Conservation (phyloP, 2,888 invertebrate genomes). For the Xestia sexstrigata region DNA sequence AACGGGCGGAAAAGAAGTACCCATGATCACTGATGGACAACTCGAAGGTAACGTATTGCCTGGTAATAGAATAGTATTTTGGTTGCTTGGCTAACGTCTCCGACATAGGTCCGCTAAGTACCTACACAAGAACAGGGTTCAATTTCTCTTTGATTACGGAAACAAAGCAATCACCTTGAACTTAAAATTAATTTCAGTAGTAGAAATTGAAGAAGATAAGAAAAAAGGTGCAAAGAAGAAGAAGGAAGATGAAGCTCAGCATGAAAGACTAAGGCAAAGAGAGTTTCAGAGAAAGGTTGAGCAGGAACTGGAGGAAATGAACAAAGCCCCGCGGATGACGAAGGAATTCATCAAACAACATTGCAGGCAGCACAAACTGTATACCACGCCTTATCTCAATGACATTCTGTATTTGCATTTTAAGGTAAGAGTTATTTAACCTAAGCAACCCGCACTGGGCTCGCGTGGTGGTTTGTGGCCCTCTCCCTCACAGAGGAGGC, state of each 20-base stretch:
- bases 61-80: not conserved
- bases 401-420: slow-evolving; percentile 98
- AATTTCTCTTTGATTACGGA: not conserved
- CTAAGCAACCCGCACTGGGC: not conserved
- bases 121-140: not conserved
- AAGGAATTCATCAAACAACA: slow-evolving; percentile 94
- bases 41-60: slow-evolving; percentile 33
- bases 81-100: not conserved
- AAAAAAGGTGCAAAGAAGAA: slow-evolving; percentile 70
- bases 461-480: not conserved
- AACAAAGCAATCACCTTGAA: not conserved
- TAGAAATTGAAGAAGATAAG: slow-evolving; percentile 57
- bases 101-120: not conserved
- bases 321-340: slow-evolving; percentile 92
- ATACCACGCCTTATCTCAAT: slow-evolving; percentile 96
- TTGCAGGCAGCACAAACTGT: slow-evolving; percentile 96
- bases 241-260: slow-evolving; percentile 74
- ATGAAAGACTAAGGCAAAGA: slow-evolving; percentile 75
- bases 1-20: slow-evolving; percentile 22
- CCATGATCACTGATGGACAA: slow-evolving; percentile 23
- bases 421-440: slow-evolving; percentile 91
- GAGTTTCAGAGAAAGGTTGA: slow-evolving; percentile 80
- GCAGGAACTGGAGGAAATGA: slow-evolving; percentile 83
- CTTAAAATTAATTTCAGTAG: slow-evolving; percentile 30
- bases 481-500: not conserved